Conservation (phyloP, 2,797 vertebrate species). For the Monodelphis domestica region DNA sequence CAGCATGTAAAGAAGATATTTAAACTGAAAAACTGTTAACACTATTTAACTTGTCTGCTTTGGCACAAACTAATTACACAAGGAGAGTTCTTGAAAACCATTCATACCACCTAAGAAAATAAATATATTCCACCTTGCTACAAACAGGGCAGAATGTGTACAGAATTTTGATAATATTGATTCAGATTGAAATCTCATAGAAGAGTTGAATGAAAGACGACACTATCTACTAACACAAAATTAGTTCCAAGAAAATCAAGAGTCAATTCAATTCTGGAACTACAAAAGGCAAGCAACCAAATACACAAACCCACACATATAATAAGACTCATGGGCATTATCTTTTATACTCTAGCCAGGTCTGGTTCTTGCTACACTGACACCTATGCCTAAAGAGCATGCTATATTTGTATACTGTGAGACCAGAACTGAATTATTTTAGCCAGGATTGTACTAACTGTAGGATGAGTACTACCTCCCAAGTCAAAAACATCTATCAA, state of each 20-base stretch:
- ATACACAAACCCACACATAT: neutral
- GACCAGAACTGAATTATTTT: neutral
- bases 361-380: neutral
- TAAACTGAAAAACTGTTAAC: slow-evolving; percentile 21
- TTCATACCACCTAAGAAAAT: neutral
- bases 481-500: neutral
- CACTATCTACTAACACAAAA: neutral
- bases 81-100: neutral
- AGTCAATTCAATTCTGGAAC: neutral
- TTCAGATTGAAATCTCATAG: neutral
- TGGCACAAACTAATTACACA: neutral
- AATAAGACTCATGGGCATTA: neutral
- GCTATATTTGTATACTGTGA: neutral
- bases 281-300: neutral
- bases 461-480: neutral
- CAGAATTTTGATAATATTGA: neutral
- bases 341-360: neutral
- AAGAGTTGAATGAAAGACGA: neutral
- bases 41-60: neutral
- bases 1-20: slow-evolving; percentile 49
- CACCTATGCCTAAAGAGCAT: neutral
- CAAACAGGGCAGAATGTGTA: neutral
- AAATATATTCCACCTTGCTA: neutral
- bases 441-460: neutral
- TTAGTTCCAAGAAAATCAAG: neutral